A percentile compares a stretch with the other conserved stretches of the same genome.
phyloP scores from a whole-genome alignment of 2,113 vertebrate species.

The Embiotoca jacksoni region DNA sequence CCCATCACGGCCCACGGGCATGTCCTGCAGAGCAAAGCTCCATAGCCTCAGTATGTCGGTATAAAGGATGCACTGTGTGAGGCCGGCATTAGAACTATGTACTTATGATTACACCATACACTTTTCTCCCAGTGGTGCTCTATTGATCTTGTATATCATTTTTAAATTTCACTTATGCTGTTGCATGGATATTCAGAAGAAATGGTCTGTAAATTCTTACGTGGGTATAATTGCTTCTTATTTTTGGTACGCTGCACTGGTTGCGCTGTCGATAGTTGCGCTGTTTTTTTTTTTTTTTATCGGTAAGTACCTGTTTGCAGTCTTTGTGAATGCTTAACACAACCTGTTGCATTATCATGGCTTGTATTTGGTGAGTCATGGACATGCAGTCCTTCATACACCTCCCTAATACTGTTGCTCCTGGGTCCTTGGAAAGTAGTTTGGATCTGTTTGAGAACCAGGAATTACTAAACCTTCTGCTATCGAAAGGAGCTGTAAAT shows the following conservation, averaged over 20 bases:
- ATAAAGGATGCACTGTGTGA: constrained; percentile 28
- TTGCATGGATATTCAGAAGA: no score
- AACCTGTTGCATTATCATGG: background rate
- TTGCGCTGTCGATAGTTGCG: no score
- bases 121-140: background rate
- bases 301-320: background rate
- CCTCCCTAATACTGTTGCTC: no score
- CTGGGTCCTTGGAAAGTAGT: background rate
- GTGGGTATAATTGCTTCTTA: no score
- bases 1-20: constrained; percentile 23
- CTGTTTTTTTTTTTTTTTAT: no score
- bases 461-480: background rate
- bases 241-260: no score
- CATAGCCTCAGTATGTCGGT: constrained; percentile 13
- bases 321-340: background rate
- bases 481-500: background rate
- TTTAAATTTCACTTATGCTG: no score
- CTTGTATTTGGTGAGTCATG: background rate
- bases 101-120: constrained; percentile 1
- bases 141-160: no score
- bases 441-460: background rate
- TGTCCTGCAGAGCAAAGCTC: constrained; percentile 11
- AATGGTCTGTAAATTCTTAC: no score
- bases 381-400: background rate
- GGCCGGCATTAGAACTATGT: background rate